Base-by-base conservation (phyloP, 2,113 vertebrate species). In the Antechinus flavipes region DNA sequence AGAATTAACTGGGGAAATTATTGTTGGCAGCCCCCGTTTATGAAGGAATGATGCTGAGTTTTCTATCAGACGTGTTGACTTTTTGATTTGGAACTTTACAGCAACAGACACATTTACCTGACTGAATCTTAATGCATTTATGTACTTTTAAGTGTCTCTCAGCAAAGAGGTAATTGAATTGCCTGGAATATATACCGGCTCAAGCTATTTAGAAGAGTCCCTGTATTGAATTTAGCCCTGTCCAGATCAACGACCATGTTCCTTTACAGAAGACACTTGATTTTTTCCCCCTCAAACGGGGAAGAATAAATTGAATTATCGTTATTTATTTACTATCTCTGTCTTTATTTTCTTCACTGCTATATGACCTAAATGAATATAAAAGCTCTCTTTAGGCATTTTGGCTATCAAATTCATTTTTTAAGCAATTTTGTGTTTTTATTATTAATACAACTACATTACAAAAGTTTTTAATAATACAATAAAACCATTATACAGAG, bases 91-190 rank as follows among this genome's bases (percentile, higher is more conserved):
- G n/a, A 42, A n/a, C n/a, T 84, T 42, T n/a, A 22, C 68, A 84
- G 68, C 19, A 42, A 84, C 91, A 93, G 92, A 90, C 93, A 53
- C 93, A 53, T 91, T 98, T 98, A 95, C 93, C 97, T 97, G 91
- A 90, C 94, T 89, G 92, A 90, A 0, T 97, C 94, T 96, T 97
- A 97, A 92, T 97, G 94, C 90, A 0, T 0, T n/a, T 54, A 0
- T 94, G 6, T 95, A 3, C 54, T n/a, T 14, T 93, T 97, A 96
- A 97, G 94, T 95, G 1, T 0, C 0, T 58, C 35, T 96, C 55
- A 92, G n/a, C 68, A 84, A 84, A 53, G 93, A 96, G 95, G 93
- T 97, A 96, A 95, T 53, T 92, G 89, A 97, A 97, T 97, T 93
- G 94, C 96, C 94, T 96, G 96, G 94, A 94, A 42, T 95, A 7